Evolutionary conservation across 30 jellyfish, hydroid and myxozoan species (phyloP).

Genomic region (Mastigias papua): DNA sequence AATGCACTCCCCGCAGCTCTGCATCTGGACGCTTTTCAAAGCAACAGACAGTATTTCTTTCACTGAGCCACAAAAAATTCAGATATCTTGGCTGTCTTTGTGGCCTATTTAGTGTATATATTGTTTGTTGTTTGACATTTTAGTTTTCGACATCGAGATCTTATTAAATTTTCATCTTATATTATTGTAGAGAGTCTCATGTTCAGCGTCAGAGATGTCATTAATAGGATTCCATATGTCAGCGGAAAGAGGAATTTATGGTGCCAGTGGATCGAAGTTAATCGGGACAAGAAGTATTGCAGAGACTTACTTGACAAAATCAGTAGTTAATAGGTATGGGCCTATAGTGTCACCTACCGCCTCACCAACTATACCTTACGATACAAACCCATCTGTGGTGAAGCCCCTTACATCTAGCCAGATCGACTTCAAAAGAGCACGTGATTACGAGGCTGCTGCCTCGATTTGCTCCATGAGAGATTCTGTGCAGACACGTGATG

Average conservation of each 20-base stretch:
- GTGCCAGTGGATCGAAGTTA: not conserved
- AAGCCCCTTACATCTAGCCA: not conserved
- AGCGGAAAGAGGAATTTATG: constrained; percentile 26
- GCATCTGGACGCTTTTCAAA: no score
- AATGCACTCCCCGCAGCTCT: no score
- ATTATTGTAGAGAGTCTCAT: constrained; percentile 1
- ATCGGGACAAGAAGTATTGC: constrained; percentile 26
- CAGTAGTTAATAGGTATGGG: constrained; percentile 60
- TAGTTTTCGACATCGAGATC: no score
- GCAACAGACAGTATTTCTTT: no score
- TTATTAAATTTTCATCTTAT: not conserved
- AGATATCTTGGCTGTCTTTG: no score
- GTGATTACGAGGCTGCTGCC: constrained; percentile 77
- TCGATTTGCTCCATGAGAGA: constrained; percentile 66
- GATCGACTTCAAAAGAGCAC: constrained; percentile 38
- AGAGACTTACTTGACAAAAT: constrained; percentile 60
- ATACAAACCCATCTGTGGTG: not conserved
- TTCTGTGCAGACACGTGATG: constrained; percentile 34
- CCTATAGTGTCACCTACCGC: constrained; percentile 68
- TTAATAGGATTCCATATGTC: constrained; percentile 37
- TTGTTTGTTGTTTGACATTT: no score
- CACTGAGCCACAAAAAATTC: no score
- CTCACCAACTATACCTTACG: constrained; percentile 60
- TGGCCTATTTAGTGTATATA: no score
- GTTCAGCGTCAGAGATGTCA: constrained; percentile 32